Conservation (phyloP, 2,888 invertebrate genomes). For the Troides aeacus region DNA sequence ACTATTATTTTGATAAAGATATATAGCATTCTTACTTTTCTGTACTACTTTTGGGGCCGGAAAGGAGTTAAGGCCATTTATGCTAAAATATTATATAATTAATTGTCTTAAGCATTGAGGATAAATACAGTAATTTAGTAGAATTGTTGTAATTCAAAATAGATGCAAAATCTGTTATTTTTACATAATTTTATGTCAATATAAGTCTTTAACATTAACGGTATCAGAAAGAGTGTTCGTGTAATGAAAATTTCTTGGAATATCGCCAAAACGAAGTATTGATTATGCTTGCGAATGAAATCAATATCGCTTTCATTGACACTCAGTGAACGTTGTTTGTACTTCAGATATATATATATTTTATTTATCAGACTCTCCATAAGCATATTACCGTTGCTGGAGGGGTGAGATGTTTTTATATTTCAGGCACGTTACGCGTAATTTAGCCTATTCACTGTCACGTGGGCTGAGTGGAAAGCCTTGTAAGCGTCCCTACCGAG, state of each 20-base stretch:
- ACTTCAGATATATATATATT: slow-evolving; percentile 17
- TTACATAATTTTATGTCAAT: neutral
- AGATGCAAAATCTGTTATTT: neutral
- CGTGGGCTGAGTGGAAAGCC: slow-evolving; percentile 62
- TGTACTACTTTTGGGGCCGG: too few species aligned
- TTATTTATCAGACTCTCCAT: slow-evolving; percentile 33
- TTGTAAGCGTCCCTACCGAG: slow-evolving; percentile 54
- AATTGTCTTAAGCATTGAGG: too few species aligned
- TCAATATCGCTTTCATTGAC: neutral
- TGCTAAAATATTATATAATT: too few species aligned
- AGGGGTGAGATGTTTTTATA: slow-evolving; percentile 54
- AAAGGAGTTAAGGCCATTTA: too few species aligned
- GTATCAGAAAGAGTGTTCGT: neutral
- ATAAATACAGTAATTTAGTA: too few species aligned
- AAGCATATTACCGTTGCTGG: slow-evolving; percentile 37
- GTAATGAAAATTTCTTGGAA: neutral
- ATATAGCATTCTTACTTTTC: too few species aligned
- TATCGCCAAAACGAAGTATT: neutral
- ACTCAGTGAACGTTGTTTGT: neutral
- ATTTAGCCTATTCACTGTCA: slow-evolving; percentile 47
- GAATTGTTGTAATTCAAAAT: too few species aligned
- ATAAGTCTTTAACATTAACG: neutral
- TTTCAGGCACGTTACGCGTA: slow-evolving; percentile 63
- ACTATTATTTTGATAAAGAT: too few species aligned
- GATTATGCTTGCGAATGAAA: neutral